phyloP scores from a whole-genome alignment of 2,797 vertebrate species.

The Coendou prehensilis region DNA sequence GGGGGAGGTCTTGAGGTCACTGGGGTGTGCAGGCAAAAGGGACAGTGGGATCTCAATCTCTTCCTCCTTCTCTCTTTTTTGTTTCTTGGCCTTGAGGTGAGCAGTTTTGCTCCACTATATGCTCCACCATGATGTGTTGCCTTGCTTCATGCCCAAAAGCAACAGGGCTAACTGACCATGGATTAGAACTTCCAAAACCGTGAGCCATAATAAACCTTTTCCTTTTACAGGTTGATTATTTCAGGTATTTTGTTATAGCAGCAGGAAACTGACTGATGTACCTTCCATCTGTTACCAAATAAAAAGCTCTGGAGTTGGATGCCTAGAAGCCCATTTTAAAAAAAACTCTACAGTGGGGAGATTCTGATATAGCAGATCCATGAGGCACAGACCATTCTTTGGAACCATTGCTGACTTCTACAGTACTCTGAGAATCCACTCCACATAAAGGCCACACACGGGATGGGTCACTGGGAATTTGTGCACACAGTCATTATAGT shows the following conservation, averaged over 20 bases:
- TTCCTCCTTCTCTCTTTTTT: not conserved
- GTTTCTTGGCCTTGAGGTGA: not conserved
- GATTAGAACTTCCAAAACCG: not conserved
- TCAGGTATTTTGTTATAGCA: not conserved
- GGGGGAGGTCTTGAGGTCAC: not conserved
- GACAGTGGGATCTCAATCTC: not conserved
- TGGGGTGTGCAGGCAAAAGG: not conserved
- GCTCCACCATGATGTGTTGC: not conserved
- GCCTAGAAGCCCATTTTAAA: not conserved
- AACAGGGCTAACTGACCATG: not conserved
- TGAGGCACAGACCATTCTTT: not conserved
- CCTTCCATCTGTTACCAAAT: not conserved
- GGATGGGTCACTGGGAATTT: not conserved
- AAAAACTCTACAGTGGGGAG: not conserved
- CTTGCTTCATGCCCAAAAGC: not conserved
- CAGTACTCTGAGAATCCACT: not conserved
- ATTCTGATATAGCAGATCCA: not conserved
- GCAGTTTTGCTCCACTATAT: not conserved
- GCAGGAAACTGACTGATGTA: not conserved
- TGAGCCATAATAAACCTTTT: not conserved
- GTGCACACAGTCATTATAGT: not conserved
- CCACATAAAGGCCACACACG: not conserved
- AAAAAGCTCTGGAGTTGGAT: not conserved
- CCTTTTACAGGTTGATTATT: not conserved
- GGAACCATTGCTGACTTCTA: not conserved